A percentile compares a stretch with the other conserved stretches of the same genome.
phyloP scores from a whole-genome alignment of 2,888 invertebrate species.

The Zonitis immaculata region DNA sequence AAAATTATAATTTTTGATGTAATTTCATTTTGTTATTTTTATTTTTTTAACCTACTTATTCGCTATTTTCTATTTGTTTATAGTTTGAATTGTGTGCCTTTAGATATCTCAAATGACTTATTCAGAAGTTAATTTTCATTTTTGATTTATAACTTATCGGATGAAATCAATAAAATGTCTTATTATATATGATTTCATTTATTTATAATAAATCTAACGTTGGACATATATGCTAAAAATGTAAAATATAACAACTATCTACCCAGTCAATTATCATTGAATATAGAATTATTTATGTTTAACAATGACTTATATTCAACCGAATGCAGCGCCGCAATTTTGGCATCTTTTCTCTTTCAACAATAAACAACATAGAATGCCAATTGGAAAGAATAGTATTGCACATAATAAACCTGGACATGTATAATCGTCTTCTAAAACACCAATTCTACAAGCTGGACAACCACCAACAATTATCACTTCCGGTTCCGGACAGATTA shows the following conservation, averaged over 20 bases:
- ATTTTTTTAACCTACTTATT: not conserved
- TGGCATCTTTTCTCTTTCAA: slow-evolving; percentile 80
- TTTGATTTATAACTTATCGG: not conserved
- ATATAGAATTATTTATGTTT: too few species aligned
- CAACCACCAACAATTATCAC: slow-evolving; percentile 83
- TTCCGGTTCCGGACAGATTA: slow-evolving; percentile 65
- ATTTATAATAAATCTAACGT: too few species aligned
- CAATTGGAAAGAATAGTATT: slow-evolving; percentile 80
- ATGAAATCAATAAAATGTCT: not conserved
- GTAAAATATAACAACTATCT: too few species aligned
- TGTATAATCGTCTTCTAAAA: slow-evolving; percentile 82
- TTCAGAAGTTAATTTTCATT: not conserved
- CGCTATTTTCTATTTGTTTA: not conserved
- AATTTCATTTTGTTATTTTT: not conserved
- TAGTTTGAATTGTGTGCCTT: not conserved
- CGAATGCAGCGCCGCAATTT: slow-evolving; percentile 82
- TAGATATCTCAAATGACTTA: not conserved
- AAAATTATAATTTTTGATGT: not conserved
- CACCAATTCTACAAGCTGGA: slow-evolving; percentile 83
- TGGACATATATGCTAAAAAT: too few species aligned
- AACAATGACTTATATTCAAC: slow-evolving; percentile 4
- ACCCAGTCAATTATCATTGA: too few species aligned
- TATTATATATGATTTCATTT: not conserved
- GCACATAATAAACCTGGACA: slow-evolving; percentile 80
- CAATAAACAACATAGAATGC: slow-evolving; percentile 80